phyloP scores from a whole-genome alignment of 2,888 invertebrate genomes.

The Heterodera filipjevi region DNA sequence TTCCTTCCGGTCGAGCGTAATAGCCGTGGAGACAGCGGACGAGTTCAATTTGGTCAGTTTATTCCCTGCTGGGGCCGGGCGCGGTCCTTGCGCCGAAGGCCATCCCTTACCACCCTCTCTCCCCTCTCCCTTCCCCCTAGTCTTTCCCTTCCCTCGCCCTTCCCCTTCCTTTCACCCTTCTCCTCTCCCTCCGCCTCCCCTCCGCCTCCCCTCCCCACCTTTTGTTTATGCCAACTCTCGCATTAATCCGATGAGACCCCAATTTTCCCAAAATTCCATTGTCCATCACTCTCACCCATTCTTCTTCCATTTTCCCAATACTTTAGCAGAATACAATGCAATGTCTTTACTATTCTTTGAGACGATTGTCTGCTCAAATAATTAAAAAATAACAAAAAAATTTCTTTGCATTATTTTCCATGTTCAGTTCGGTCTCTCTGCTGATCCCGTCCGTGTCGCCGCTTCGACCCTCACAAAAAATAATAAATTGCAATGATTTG shows the following conservation, averaged over 20 bases:
- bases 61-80: not conserved
- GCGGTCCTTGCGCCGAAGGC: not conserved
- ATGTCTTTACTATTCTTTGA: not conserved
- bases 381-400: too few species aligned
- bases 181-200: not conserved
- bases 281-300: not conserved
- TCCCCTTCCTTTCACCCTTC: not conserved
- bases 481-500: conserved; percentile 2
- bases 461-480: not conserved
- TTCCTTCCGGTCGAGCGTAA: not conserved
- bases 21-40: conserved; percentile 2
- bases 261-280: not conserved
- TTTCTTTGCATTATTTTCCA: too few species aligned
- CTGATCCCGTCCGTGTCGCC: conserved; percentile 14
- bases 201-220: not conserved
- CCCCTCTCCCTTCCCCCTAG: not conserved
- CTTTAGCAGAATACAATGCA: not conserved
- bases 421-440: not conserved
- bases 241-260: conserved; percentile 9
- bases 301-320: not conserved
- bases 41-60: conserved; percentile 10
- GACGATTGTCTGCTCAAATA: too few species aligned
- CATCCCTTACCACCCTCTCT: not conserved
- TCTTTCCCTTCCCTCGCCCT: not conserved
- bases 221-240: conserved; percentile 9